These are phyloP conservation scores for Psammodynastes pulverulentus DNA, from an alignment of 2,113 vertebrate species.

Conservation along the genomic window DNA sequence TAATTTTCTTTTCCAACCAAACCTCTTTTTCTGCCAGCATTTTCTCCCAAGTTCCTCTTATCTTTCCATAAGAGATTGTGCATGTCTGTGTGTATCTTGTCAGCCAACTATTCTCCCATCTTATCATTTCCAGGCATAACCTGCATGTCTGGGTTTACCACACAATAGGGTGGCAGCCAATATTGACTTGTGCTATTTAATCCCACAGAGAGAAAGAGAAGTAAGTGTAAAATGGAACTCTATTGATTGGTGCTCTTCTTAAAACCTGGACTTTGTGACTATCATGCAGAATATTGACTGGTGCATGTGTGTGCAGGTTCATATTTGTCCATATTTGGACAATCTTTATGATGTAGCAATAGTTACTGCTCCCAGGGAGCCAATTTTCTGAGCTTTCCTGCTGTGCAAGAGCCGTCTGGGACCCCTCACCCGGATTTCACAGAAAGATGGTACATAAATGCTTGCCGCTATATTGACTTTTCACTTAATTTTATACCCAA, in stretches of 20 bases:
- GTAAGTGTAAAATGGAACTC: neutral
- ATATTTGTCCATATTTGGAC: neutral
- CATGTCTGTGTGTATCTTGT: neutral
- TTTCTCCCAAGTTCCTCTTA: neutral
- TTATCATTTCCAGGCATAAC: neutral
- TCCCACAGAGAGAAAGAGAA: neutral
- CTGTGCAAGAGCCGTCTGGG: neutral
- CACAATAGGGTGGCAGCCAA: neutral
- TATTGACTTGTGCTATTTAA: neutral
- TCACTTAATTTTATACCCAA: neutral
- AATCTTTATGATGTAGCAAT: neutral
- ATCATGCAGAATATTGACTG: neutral
- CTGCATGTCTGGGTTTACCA: neutral
- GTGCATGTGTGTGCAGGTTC: neutral
- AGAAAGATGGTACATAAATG: neutral
- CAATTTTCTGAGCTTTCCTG: neutral
- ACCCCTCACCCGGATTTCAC: neutral
- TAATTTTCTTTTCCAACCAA: neutral
- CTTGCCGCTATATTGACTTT: neutral
- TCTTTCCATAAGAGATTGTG: neutral
- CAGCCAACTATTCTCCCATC: neutral
- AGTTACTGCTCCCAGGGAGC: neutral
- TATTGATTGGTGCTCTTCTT: neutral
- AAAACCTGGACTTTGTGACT: neutral
- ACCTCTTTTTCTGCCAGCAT: neutral